These are phyloP conservation scores for Stenolophus ochropezus DNA, from an alignment of 2,888 invertebrate genomes.

Conservation along the genomic window DNA sequence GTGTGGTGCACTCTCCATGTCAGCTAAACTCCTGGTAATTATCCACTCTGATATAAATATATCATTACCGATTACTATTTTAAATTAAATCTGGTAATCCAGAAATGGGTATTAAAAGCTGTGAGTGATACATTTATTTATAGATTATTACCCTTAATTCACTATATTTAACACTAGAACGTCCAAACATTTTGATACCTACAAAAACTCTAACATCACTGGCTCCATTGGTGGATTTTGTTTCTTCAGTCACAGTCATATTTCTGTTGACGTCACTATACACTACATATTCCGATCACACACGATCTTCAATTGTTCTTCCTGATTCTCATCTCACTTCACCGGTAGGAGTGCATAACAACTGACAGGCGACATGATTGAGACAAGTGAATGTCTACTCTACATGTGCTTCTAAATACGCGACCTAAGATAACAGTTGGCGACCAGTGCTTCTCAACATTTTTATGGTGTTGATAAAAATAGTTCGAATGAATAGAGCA, in stretches of 20 bases:
- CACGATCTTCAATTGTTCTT: conserved; percentile 24
- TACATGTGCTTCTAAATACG: conserved; percentile 15
- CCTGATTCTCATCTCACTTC: background rate
- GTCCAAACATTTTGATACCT: background rate
- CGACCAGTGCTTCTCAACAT: background rate
- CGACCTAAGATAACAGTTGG: conserved; percentile 22
- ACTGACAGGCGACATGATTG: background rate
- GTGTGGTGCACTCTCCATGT: too few species aligned
- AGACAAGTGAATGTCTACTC: conserved; percentile 17
- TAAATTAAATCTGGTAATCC: too few species aligned
- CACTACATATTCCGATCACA: conserved; percentile 25
- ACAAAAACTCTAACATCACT: background rate
- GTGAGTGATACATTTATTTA: too few species aligned
- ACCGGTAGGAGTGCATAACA: background rate
- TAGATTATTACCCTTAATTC: too few species aligned
- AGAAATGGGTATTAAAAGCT: too few species aligned
- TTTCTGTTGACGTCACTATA: background rate
- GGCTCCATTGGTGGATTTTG: background rate
- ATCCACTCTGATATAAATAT: too few species aligned
- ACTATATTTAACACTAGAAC: background rate
- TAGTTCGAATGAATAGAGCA: too few species aligned
- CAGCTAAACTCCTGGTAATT: too few species aligned
- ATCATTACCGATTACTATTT: too few species aligned
- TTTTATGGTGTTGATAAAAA: too few species aligned
- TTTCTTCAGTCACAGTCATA: conserved; percentile 6